phyloP scores from a whole-genome alignment of 30 jellyfish, hydroid and myxozoan species.

The Sanderia malayensis region DNA sequence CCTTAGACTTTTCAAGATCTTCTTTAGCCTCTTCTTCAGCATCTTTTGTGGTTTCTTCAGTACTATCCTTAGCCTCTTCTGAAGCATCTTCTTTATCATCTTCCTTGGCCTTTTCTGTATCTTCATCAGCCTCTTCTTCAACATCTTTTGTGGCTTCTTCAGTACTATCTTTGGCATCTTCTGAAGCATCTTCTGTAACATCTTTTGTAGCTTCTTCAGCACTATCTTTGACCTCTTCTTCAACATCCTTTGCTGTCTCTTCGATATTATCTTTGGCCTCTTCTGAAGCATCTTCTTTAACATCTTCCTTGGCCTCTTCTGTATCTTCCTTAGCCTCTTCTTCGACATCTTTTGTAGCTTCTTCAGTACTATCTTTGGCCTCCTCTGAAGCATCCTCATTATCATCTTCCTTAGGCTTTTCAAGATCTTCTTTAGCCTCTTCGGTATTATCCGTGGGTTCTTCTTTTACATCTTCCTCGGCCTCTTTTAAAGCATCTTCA shows the following conservation, averaged over 20 bases:
- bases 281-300: neutral
- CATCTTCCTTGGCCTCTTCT: conserved; percentile 7
- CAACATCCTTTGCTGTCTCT: neutral
- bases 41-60: neutral
- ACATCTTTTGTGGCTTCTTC: no score
- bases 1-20: neutral
- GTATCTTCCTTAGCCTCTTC: neutral
- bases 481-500: neutral
- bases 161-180: neutral
- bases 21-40: neutral
- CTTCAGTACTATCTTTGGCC: neutral
- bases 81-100: neutral
- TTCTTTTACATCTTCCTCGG: neutral
- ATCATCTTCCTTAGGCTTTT: neutral
- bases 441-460: neutral
- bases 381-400: neutral
- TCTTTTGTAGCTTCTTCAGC: neutral
- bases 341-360: neutral
- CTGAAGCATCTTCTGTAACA: neutral
- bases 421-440: neutral
- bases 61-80: neutral
- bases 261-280: neutral
- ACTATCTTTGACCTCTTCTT: neutral
- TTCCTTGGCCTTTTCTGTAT: neutral
- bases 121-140: neutral